A percentile compares a stretch with the other conserved stretches of the same genome.
These are phyloP conservation scores for Hirtodrosophila confusa DNA, from an alignment of 2,888 invertebrate genomes.

Conservation along the genomic window DNA sequence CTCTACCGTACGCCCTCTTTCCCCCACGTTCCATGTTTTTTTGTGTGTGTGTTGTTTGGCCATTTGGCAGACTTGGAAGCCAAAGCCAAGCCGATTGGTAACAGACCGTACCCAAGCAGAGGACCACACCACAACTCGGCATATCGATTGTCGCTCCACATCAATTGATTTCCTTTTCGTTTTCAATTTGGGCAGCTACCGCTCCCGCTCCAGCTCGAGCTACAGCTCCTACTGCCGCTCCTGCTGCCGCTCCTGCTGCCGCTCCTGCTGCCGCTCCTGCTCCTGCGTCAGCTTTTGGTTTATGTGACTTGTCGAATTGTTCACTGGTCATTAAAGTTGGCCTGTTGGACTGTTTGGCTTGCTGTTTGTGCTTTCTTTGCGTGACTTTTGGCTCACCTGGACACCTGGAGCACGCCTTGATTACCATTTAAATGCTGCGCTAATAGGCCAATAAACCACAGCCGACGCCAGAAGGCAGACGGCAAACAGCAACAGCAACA, in stretches of 20 bases:
- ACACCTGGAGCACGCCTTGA: constrained; percentile 65
- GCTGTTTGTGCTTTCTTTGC: constrained; percentile 60
- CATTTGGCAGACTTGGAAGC: constrained; percentile 30
- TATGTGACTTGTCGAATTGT: constrained; percentile 49
- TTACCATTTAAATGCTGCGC: constrained; percentile 77
- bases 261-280: not conserved
- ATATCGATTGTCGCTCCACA: constrained; percentile 75
- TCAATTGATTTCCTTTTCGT: constrained; percentile 80
- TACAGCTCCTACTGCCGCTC: not conserved
- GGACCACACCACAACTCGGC: constrained; percentile 48
- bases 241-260: constrained; percentile 16
- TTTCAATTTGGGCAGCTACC: constrained; percentile 65
- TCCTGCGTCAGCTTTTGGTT: constrained; percentile 38
- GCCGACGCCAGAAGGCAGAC: not conserved
- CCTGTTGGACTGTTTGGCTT: not conserved
- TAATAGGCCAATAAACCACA: constrained; percentile 81
- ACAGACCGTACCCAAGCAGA: constrained; percentile 12
- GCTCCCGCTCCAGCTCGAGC: not conserved
- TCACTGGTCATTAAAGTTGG: constrained; percentile 25
- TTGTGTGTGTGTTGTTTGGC: constrained; percentile 52
- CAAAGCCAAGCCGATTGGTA: constrained; percentile 22
- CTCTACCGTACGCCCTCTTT: constrained; percentile 1
- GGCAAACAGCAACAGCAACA: constrained; percentile 19
- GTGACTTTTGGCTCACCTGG: constrained; percentile 74
- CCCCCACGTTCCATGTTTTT: constrained; percentile 17